Percentiles rank a stretch among this genome's conserved stretches.
Evolutionary conservation across 2,797 vertebrate species (phyloP).

Genomic region (Antrozous pallidus): DNA sequence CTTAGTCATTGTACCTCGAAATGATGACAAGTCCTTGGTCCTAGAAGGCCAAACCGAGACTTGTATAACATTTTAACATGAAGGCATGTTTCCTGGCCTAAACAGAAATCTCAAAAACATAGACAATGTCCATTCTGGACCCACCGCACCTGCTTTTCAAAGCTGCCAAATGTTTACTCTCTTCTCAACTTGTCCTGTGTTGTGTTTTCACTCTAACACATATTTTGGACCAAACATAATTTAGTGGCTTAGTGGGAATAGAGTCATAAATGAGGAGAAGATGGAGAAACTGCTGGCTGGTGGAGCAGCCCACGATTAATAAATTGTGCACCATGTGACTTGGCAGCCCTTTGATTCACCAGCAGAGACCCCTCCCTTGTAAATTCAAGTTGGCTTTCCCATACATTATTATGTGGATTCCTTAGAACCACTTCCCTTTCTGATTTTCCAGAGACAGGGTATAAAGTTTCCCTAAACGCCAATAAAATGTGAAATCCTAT

Average conservation of each 20-base stretch:
- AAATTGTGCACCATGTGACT: constrained; percentile 79
- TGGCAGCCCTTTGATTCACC: constrained; percentile 83
- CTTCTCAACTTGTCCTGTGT: constrained; percentile 67
- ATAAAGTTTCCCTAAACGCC: constrained; percentile 86
- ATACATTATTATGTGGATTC: constrained; percentile 87
- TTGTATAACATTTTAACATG: constrained; percentile 67
- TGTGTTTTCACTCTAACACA: constrained; percentile 69
- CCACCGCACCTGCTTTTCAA: constrained; percentile 68
- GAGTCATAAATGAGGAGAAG: constrained; percentile 79
- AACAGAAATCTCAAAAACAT: constrained; percentile 30
- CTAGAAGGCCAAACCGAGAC: constrained; percentile 44
- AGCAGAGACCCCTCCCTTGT: constrained; percentile 83
- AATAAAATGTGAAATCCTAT: constrained; percentile 86
- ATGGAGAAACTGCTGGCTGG: constrained; percentile 79
- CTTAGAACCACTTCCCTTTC: constrained; percentile 88
- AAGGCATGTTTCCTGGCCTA: constrained; percentile 66
- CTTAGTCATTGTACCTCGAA: constrained; percentile 66
- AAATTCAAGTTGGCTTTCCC: constrained; percentile 85
- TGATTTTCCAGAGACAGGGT: constrained; percentile 87
- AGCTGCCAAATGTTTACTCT: constrained; percentile 76
- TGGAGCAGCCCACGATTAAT: constrained; percentile 79
- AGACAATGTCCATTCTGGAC: constrained; percentile 55
- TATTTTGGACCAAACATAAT: constrained; percentile 79
- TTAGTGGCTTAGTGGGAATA: constrained; percentile 79
- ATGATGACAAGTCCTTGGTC: constrained; percentile 51